Evolutionary conservation across 2,888 invertebrate genomes (phyloP).

Genomic region (Clivina fossor): DNA sequence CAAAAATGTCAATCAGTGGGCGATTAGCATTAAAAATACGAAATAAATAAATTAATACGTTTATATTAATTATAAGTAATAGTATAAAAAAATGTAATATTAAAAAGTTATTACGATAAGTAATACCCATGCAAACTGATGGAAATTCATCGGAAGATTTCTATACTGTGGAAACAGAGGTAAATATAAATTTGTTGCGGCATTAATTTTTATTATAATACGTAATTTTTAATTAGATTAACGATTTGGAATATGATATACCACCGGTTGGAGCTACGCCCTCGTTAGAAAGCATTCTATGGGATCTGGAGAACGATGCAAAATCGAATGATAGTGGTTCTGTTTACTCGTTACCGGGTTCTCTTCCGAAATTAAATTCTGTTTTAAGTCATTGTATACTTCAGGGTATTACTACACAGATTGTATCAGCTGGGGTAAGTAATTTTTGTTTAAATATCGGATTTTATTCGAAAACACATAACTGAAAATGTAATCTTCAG

Average conservation of each 20-base stretch:
- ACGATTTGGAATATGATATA: slow-evolving; percentile 79
- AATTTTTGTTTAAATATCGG: slow-evolving; percentile 11
- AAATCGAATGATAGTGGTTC: slow-evolving; percentile 60
- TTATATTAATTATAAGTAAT: too few relatives aligned
- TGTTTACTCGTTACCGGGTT: slow-evolving; percentile 56
- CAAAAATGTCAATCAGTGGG: too few relatives aligned
- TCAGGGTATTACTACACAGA: slow-evolving; percentile 87
- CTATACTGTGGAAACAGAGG: slow-evolving; percentile 23
- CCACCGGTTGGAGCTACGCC: slow-evolving; percentile 75
- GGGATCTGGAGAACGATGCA: slow-evolving; percentile 70
- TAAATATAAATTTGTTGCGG: slow-evolving; percentile 10
- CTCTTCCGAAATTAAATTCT: slow-evolving; percentile 58
- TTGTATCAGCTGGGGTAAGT: slow-evolving; percentile 82
- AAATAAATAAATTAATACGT: too few relatives aligned
- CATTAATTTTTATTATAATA: neutral
- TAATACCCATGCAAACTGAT: slow-evolving; percentile 19
- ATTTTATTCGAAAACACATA: too few relatives aligned
- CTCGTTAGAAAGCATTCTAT: slow-evolving; percentile 78
- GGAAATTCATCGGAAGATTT: slow-evolving; percentile 31
- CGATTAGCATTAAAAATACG: too few relatives aligned
- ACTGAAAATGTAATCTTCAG: slow-evolving; percentile 56
- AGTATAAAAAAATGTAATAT: slow-evolving; percentile 26
- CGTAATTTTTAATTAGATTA: slow-evolving; percentile 60
- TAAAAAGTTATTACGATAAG: slow-evolving; percentile 4
- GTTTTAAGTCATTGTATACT: slow-evolving; percentile 78